phyloP scores from a whole-genome alignment of 2,797 vertebrate species.

The Nothura maculosa region DNA sequence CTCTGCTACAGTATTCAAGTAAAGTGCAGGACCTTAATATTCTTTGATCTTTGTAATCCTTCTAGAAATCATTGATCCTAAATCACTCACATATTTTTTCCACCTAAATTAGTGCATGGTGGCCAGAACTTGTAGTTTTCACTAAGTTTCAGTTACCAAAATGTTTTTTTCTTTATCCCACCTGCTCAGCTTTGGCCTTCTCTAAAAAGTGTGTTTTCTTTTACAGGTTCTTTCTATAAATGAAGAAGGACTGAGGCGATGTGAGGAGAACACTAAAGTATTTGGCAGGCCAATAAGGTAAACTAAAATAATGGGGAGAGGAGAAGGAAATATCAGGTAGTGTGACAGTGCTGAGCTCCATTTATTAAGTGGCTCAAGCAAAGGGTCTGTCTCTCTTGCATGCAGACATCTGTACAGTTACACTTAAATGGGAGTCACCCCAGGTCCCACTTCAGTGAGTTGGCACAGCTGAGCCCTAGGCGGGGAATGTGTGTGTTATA shows the following conservation, averaged over 20 bases:
- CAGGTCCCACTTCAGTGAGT: accelerated
- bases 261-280: slow-evolving; percentile 91
- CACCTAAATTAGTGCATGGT: neutral
- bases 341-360: neutral
- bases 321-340: neutral
- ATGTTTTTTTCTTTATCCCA: neutral
- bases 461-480: neutral
- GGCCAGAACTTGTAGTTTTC: neutral
- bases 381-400: neutral
- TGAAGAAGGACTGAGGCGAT: slow-evolving; percentile 90
- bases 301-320: accelerated
- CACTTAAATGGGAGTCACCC: neutral
- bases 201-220: neutral
- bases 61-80: neutral
- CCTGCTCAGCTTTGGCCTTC: neutral
- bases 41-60: neutral
- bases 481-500: accelerated
- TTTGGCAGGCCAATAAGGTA: slow-evolving; percentile 92
- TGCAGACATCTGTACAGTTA: neutral
- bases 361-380: neutral
- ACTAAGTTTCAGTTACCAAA: neutral
- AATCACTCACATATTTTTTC: neutral
- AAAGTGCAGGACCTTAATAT: neutral
- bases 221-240: slow-evolving; percentile 91
- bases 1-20: neutral